Base-by-base conservation (phyloP, 2,888 invertebrate genomes). In the Eueremaeus valkanovi region DNA sequence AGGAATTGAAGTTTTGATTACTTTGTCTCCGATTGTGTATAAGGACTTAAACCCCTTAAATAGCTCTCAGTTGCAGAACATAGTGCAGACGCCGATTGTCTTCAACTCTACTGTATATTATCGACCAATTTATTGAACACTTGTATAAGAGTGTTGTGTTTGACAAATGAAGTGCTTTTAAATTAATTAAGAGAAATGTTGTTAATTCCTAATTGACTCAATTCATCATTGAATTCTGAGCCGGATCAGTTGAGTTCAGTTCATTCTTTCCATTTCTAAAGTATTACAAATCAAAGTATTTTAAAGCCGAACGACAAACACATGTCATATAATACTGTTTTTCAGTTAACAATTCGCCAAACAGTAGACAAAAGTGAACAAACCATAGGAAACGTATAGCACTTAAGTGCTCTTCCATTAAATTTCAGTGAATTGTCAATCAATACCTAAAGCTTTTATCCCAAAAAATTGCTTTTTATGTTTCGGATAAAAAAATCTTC, bases 381-480 rank as follows among this genome's bases (percentile, higher is more conserved):
- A n/a, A n/a, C n/a, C n/a, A n/a, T n/a, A n/a, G 3, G 9, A 45
- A 29, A 58, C 9, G 27, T 27, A 27, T 29, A 24, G 58, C 27
- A 5, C 58, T 58, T 58, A 58, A 58, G 58, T 58, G 58, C 58
- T 9, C 24, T 58, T 58, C 58, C 58, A 58, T 58, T 58, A 24
- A 58, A 24, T 58, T 58, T 58, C 16, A 24, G 58, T 58, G 58
- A 45, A 58, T 24, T 58, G 58, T 58, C 58, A 58, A 58, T 58
- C 58, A 58, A 58, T 58, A 58, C 24, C 24, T 24, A 58, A 24
- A 58, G 58, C 58, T 58, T 58, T 58, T 58, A 58, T 58, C 58
- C 21, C 18, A 29, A 58, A 24, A n/a, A 58, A 58, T 29, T 24
- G 27, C 58, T 58, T 58, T 58, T 58, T 24, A 24, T 58, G 58